Evolutionary conservation across 2,888 invertebrate species (phyloP).

Genomic region (Troides oblongomaculatus): DNA sequence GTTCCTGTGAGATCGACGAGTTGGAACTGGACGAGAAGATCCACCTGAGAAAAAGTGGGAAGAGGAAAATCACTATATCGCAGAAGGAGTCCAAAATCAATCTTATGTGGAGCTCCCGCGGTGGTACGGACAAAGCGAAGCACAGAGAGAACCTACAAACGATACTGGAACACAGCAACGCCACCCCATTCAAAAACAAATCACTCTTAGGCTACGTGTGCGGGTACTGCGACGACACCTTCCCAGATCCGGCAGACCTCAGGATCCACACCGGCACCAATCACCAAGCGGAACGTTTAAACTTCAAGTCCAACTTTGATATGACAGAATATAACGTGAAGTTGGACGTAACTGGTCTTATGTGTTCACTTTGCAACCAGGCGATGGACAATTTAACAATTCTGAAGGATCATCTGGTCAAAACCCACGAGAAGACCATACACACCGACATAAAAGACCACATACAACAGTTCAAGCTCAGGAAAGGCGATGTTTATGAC

Average conservation of each 20-base stretch:
- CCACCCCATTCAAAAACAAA: constrained; percentile 60
- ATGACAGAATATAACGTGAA: constrained; percentile 56
- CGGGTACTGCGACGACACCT: constrained; percentile 55
- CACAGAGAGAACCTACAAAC: constrained; percentile 57
- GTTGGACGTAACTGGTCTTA: constrained; percentile 51
- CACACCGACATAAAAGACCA: constrained; percentile 63
- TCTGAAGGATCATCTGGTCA: constrained; percentile 56
- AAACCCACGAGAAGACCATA: constrained; percentile 48
- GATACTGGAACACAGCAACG: constrained; percentile 60
- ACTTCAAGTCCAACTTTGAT: constrained; percentile 52
- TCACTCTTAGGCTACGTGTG: constrained; percentile 58
- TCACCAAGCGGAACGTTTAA: constrained; percentile 49
- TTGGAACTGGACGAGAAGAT: constrained; percentile 32
- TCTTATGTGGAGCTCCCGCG: constrained; percentile 43
- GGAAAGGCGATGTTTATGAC: constrained; percentile 59
- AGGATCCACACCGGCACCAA: constrained; percentile 42
- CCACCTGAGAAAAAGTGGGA: constrained; percentile 31
- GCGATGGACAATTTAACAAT: constrained; percentile 43
- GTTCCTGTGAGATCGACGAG: constrained; percentile 43
- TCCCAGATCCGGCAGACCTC: constrained; percentile 59
- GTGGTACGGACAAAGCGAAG: constrained; percentile 48
- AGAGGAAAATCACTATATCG: constrained; percentile 40
- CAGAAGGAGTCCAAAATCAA: constrained; percentile 42
- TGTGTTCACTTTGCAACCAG: constrained; percentile 50
- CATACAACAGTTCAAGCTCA: constrained; percentile 61